Conservation (phyloP, 2,113 vertebrate species). For the Rana temporaria region DNA sequence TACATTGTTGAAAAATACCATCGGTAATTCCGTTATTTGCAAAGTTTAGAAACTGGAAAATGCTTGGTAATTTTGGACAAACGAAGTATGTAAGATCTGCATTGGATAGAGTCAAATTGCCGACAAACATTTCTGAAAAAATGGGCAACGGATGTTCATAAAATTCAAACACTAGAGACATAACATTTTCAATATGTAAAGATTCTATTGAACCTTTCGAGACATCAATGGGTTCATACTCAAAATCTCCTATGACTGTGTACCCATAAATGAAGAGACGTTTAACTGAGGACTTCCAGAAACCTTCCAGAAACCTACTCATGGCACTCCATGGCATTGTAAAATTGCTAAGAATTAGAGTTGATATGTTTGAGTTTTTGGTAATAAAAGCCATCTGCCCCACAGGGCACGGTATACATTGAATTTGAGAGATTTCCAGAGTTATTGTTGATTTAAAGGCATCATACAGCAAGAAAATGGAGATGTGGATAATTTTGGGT, state of each 20-base stretch:
- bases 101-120: slow-evolving; percentile 70
- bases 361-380: slow-evolving; percentile 58
- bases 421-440: slow-evolving; percentile 72
- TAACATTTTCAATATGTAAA: slow-evolving; percentile 63
- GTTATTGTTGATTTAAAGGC: slow-evolving; percentile 67
- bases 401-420: slow-evolving; percentile 53
- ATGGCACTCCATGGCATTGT: slow-evolving; percentile 73
- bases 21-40: slow-evolving; percentile 81
- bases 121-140: slow-evolving; percentile 79
- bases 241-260: slow-evolving; percentile 16
- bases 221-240: neutral
- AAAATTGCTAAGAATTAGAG: slow-evolving; percentile 73
- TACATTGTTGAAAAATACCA: slow-evolving; percentile 78
- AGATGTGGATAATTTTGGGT: slow-evolving; percentile 39
- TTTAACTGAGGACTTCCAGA: slow-evolving; percentile 68
- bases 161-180: slow-evolving; percentile 68
- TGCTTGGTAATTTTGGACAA: slow-evolving; percentile 77
- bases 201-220: slow-evolving; percentile 67
- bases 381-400: slow-evolving; percentile 48
- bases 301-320: slow-evolving; percentile 59
- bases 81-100: slow-evolving; percentile 81
- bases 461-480: slow-evolving; percentile 67
- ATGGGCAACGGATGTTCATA: slow-evolving; percentile 68
- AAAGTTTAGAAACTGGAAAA: slow-evolving; percentile 76
- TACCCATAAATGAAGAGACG: slow-evolving; percentile 70